These are phyloP conservation scores for Anolis apletophallus DNA, from an alignment of 2,797 vertebrate species.

Conservation along the genomic window DNA sequence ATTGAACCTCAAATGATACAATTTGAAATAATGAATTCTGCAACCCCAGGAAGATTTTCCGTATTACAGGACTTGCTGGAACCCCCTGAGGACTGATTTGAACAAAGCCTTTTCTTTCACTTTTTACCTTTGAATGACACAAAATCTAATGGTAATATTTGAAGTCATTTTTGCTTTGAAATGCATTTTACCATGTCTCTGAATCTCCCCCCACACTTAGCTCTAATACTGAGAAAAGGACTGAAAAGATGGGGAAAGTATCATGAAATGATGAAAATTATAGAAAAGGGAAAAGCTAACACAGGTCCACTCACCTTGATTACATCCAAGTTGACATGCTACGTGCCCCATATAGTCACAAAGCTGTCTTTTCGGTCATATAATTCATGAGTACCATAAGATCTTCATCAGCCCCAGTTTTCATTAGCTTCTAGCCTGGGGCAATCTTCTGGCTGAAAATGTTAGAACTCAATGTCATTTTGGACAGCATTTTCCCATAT, in stretches of 20 bases:
- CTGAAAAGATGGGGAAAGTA: background rate
- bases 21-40: constrained; percentile 14
- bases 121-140: background rate
- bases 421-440: no score
- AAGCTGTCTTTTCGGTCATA: no score
- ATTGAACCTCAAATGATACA: constrained; percentile 2
- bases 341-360: background rate
- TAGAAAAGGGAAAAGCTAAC: background rate
- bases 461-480: no score
- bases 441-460: no score
- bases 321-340: background rate
- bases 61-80: background rate
- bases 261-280: background rate
- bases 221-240: background rate
- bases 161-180: constrained; percentile 14
- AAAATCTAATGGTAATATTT: background rate
- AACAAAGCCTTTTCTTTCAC: background rate
- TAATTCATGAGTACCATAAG: no score
- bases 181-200: background rate
- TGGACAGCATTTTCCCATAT: no score
- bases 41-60: background rate
- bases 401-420: no score
- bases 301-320: background rate
- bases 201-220: background rate
- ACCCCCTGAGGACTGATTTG: background rate